These are phyloP conservation scores for Hippocampus barbouri DNA, from an alignment of 2,113 vertebrate species.

Conservation along the genomic window DNA sequence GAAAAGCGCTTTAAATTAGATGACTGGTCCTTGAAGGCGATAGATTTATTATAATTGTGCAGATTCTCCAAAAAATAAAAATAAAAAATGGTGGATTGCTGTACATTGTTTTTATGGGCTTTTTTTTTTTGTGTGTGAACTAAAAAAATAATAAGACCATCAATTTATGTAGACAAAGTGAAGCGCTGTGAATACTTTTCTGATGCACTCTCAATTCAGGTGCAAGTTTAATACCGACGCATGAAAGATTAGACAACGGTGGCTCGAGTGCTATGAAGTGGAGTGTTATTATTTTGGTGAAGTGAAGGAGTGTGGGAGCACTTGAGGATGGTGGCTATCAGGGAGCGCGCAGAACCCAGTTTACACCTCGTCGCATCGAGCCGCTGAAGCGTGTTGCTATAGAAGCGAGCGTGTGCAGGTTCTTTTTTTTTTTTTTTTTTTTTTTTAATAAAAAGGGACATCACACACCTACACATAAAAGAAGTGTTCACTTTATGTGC, in stretches of 20 bases:
- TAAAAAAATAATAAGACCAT: slow-evolving; percentile 1
- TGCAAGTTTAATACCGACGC: background rate
- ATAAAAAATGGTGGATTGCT: background rate
- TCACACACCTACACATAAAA: slow-evolving; percentile 68
- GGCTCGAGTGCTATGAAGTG: slow-evolving; percentile 21
- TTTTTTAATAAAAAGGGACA: slow-evolving; percentile 59
- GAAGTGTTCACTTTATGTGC: slow-evolving; percentile 65
- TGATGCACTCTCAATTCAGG: background rate
- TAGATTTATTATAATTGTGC: slow-evolving; percentile 36
- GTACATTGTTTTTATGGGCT: no score
- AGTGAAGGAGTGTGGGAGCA: slow-evolving; percentile 52
- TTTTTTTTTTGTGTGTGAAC: background rate
- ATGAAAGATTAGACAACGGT: background rate
- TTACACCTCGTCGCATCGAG: slow-evolving; percentile 39
- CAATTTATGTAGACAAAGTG: slow-evolving; percentile 20
- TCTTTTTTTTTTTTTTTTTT: background rate
- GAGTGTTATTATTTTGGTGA: slow-evolving; percentile 40
- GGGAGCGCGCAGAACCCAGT: slow-evolving; percentile 33
- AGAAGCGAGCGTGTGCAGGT: slow-evolving; percentile 54
- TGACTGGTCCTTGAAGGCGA: slow-evolving; percentile 22
- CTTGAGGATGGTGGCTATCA: slow-evolving; percentile 46
- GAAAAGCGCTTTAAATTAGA: slow-evolving; percentile 49
- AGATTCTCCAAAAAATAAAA: slow-evolving; percentile 6
- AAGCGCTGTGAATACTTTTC: background rate
- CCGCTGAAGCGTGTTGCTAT: slow-evolving; percentile 62